Base-by-base conservation (phyloP, 2,888 invertebrate species). In the Stratiomys singularior region DNA sequence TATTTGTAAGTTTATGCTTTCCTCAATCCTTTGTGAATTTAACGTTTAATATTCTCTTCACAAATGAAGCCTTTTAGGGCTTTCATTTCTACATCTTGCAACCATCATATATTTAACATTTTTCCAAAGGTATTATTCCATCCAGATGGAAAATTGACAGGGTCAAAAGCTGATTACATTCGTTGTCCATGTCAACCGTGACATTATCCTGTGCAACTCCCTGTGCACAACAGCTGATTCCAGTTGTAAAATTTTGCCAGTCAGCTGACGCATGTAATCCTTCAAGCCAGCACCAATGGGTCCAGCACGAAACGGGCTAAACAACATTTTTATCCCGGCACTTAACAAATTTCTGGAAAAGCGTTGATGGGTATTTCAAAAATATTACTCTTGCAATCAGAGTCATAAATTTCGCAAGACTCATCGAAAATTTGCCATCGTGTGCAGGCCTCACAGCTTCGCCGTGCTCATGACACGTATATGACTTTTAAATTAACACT, bases 401-500 rank as follows among this genome's bases (percentile, higher is more conserved):
- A 15, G 27, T 23, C 13, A 71, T 71, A 71, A 71, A 71, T 71
- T 71, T 21, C n/a, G 52, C 11, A 46, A 47, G 27, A 52, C 71
- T 52, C 71, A 71, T 71, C 71, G 71, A 23, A 44, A 47, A 47
- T 47, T 47, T 25, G 47, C 47, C 71, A 28, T 23, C 47, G 47
- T 71, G 11, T 71, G 52, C 71, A 47, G n/a, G 46, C 25, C 15
- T 27, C 52, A 27, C 47, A 27, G n/a, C 28, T 64, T 30, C 28
- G 28, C n/a, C 27, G 27, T 71, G 46, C 25, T 37, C 47, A 4
- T 58, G 74, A 56, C 58, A 74, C 56, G 58, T 60, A 69, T 47
- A 74, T 74, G 74, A 74, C 30, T 74, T 74, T 74, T 74, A 74
- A 74, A 74, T 74, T 74, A 74, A 74, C 74, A 74, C 74, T 74